Conservation (phyloP, 2,113 vertebrate species). For the Dendropsophus ebraccatus region DNA sequence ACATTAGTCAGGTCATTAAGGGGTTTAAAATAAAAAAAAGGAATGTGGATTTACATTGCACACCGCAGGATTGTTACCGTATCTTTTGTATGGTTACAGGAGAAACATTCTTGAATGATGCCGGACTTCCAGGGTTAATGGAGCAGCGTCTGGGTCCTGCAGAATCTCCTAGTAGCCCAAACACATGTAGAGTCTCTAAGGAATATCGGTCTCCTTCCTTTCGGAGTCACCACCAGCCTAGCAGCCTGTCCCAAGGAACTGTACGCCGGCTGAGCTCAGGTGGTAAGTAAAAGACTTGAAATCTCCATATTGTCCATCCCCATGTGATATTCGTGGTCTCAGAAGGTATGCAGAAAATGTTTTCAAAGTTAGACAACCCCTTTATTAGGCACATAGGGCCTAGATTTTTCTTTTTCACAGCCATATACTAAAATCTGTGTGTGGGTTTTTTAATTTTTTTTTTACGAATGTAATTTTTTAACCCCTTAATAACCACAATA, state of each 20-base stretch:
- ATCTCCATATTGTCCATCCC: neutral
- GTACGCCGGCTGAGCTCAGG: slow-evolving; percentile 80
- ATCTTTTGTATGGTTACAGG: slow-evolving; percentile 66
- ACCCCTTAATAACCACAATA: too few species aligned
- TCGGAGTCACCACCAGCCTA: slow-evolving; percentile 78
- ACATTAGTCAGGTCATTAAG: too few species aligned
- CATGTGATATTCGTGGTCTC: too few species aligned
- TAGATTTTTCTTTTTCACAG: too few species aligned
- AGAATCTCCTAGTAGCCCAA: slow-evolving; percentile 77
- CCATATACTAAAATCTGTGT: too few species aligned
- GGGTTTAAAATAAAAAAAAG: too few species aligned
- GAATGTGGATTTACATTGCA: neutral
- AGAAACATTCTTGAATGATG: slow-evolving; percentile 82
- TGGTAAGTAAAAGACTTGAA: slow-evolving; percentile 71
- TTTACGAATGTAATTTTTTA: too few species aligned
- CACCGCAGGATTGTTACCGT: neutral
- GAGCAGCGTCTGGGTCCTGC: slow-evolving; percentile 81
- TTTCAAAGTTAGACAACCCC: too few species aligned
- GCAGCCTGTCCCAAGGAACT: slow-evolving; percentile 70
- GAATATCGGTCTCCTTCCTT: slow-evolving; percentile 75
- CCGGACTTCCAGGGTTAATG: slow-evolving; percentile 70
- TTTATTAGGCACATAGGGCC: too few species aligned
- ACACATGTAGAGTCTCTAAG: slow-evolving; percentile 72
- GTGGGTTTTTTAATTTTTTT: too few species aligned
- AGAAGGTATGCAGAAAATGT: too few species aligned